Evolutionary conservation across 2,888 invertebrate species (phyloP).

Genomic region (Leptinotarsa rubiginosa): DNA sequence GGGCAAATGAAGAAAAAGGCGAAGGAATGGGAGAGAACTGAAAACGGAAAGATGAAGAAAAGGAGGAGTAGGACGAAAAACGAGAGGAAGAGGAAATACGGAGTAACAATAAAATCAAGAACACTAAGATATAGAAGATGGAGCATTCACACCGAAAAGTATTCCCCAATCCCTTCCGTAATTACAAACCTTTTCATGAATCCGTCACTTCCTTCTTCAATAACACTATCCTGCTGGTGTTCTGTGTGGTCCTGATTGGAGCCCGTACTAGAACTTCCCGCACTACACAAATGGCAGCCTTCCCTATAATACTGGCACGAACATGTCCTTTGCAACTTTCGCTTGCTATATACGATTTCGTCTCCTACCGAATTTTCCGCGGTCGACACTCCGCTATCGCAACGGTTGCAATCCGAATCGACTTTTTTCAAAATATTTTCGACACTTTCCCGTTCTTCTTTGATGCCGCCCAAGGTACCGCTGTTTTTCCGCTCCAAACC

Average conservation of each 20-base stretch:
- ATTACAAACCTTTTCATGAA: constrained; percentile 62
- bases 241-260: constrained; percentile 66
- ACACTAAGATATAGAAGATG: not conserved
- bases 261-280: constrained; percentile 62
- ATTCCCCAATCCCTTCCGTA: not conserved
- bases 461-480: constrained; percentile 64
- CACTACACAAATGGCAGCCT: constrained; percentile 63
- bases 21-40: no score
- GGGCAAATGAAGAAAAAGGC: no score
- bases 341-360: constrained; percentile 64
- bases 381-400: constrained; percentile 68
- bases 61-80: no score
- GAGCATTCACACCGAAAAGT: not conserved
- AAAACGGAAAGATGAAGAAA: no score
- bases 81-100: no score
- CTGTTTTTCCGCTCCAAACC: constrained; percentile 63
- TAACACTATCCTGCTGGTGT: constrained; percentile 65
- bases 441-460: constrained; percentile 67
- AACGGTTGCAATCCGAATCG: constrained; percentile 69
- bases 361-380: constrained; percentile 66
- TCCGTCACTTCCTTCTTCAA: constrained; percentile 64
- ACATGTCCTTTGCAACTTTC: constrained; percentile 66
- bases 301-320: constrained; percentile 65
- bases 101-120: no score
- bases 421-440: constrained; percentile 65